phyloP scores from a whole-genome alignment of 2,797 vertebrate species.

The Enteromius treurensis region DNA sequence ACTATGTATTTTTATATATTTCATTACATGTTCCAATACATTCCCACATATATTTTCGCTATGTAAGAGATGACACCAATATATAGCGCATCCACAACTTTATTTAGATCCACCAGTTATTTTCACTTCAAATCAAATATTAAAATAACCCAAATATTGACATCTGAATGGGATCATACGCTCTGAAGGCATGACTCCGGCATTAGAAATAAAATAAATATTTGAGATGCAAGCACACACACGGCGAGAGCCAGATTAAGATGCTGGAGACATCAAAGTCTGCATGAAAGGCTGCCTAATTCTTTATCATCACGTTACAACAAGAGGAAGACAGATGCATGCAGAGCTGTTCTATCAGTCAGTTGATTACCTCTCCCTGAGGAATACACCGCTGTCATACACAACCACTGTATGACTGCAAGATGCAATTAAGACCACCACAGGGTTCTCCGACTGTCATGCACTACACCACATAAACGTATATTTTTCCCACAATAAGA shows the following conservation, averaged over 20 bases:
- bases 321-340: conserved; percentile 66
- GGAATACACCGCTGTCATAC: conserved; percentile 63
- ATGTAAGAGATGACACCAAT: neutral
- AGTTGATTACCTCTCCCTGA: conserved; percentile 67
- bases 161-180: conserved; percentile 4
- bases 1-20: neutral
- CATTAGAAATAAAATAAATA: conserved; percentile 47
- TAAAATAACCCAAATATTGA: neutral
- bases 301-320: conserved; percentile 60
- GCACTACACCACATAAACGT: conserved; percentile 50
- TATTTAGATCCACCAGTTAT: neutral
- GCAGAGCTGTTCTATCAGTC: conserved; percentile 67
- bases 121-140: conserved; percentile 5
- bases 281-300: conserved; percentile 54
- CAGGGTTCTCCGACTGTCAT: conserved; percentile 67
- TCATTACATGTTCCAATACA: neutral
- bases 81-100: neutral
- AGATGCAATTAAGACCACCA: conserved; percentile 77
- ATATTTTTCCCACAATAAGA: neutral
- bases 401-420: conserved; percentile 70
- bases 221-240: conserved; percentile 31
- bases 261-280: conserved; percentile 57
- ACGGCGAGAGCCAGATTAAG: conserved; percentile 24
- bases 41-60: neutral
- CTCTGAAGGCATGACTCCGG: conserved; percentile 20